phyloP scores from a whole-genome alignment of 2,888 invertebrate species.

The Meiosimyza platycephala region DNA sequence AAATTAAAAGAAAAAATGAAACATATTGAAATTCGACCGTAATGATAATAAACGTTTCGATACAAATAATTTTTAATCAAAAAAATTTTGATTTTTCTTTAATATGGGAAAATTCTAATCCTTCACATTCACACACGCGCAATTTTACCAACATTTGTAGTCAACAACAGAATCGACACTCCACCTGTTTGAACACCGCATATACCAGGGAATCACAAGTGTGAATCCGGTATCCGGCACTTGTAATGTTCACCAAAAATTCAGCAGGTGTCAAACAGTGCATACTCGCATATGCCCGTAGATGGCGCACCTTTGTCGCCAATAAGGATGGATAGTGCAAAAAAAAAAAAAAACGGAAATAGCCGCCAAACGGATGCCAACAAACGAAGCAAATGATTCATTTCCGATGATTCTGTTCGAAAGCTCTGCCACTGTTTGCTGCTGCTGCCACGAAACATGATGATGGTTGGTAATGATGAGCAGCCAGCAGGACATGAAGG shows the following conservation, averaged over 20 bases:
- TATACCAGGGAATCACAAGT: conserved; percentile 46
- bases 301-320: conserved; percentile 24
- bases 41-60: no score
- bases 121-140: no score
- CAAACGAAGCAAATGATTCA: conserved; percentile 67
- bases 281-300: conserved; percentile 22
- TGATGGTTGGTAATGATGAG: conserved; percentile 19
- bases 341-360: conserved; percentile 62
- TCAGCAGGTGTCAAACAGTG: conserved; percentile 48
- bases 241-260: conserved; percentile 18
- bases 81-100: no score
- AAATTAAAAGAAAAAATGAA: no score
- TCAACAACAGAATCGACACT: conserved; percentile 21
- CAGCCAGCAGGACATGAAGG: conserved; percentile 1
- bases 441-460: conserved; percentile 32
- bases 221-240: conserved; percentile 46
- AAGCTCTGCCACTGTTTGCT: conserved; percentile 43
- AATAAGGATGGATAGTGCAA: conserved; percentile 45
- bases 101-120: no score
- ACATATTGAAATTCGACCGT: no score
- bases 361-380: conserved; percentile 65
- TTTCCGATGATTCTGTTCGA: conserved; percentile 64
- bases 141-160: no score
- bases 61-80: no score
- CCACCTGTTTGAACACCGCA: conserved; percentile 32